A percentile compares a stretch with the other conserved stretches of the same genome.
Evolutionary conservation across 1,140 invertebrate genomes (phyloP).

Genomic region (Drosophila burlai): DNA sequence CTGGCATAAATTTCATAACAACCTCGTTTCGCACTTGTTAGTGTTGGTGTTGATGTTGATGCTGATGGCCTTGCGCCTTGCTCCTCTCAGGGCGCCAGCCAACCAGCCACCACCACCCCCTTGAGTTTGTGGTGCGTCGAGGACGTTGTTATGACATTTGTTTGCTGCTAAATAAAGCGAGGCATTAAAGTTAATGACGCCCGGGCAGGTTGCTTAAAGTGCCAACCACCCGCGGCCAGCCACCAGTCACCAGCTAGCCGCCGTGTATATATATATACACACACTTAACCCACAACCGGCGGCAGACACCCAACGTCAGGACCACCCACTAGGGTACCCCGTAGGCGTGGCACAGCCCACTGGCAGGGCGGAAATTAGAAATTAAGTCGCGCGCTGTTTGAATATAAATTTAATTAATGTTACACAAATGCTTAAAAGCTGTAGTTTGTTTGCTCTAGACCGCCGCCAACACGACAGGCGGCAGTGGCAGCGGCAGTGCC

Average conservation of each 20-base stretch:
- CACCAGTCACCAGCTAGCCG: conserved; percentile 28
- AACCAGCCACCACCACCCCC: conserved; percentile 9
- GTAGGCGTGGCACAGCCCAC: conserved; percentile 30
- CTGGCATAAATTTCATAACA: conserved; percentile 78
- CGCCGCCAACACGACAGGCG: conserved; percentile 54
- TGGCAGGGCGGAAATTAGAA: conserved; percentile 79
- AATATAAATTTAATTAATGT: conserved; percentile 84
- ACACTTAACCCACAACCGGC: conserved; percentile 49
- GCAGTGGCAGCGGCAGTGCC: conserved; percentile 5
- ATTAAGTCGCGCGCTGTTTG: conserved; percentile 83
- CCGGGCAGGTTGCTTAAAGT: conserved; percentile 81
- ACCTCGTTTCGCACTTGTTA: conserved; percentile 75
- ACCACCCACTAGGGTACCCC: conserved; percentile 13
- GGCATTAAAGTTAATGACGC: conserved; percentile 81
- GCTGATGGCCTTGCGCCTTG: conserved; percentile 30
- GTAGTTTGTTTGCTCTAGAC: conserved; percentile 77
- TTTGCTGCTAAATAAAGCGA: conserved; percentile 81
- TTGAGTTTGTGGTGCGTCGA: conserved; percentile 33
- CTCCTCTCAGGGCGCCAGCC: conserved; percentile 1
- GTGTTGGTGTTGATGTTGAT: conserved; percentile 48
- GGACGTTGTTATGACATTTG: conserved; percentile 80
- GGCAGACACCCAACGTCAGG: conserved; percentile 13
- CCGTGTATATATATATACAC: conserved; percentile 20
- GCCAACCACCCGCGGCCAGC: conserved; percentile 72
- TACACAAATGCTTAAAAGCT: conserved; percentile 82